phyloP scores from a whole-genome alignment of 2,888 invertebrate species.

The Cenopis cana region DNA sequence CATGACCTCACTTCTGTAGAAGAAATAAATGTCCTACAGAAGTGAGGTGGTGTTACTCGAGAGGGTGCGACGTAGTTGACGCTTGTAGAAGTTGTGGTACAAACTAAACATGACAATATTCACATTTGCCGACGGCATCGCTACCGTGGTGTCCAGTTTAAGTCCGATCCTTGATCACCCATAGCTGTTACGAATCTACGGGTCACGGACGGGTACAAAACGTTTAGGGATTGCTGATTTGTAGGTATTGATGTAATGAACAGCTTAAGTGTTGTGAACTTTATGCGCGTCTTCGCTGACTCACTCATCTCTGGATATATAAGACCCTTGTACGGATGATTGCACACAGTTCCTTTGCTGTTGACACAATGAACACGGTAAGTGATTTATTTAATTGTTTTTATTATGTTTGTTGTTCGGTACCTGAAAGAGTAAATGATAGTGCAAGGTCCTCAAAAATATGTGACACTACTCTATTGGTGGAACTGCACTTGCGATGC shows the following conservation, averaged over 20 bases:
- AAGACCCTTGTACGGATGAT: conserved; percentile 13
- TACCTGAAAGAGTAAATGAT: too few species aligned
- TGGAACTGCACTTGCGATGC: too few species aligned
- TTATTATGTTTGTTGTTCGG: neutral
- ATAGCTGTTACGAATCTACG: neutral
- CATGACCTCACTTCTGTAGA: too few species aligned
- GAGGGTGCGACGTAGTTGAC: too few species aligned
- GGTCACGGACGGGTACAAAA: neutral
- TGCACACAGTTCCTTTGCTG: conserved; percentile 20
- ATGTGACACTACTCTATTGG: too few species aligned
- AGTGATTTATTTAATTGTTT: conserved; percentile 10
- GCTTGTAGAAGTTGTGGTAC: too few species aligned
- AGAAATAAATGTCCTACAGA: too few species aligned
- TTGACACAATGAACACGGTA: conserved; percentile 29
- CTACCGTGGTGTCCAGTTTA: neutral
- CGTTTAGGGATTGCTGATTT: neutral
- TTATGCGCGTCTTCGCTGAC: conserved; percentile 3
- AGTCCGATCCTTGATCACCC: neutral
- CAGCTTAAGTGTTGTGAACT: conserved; percentile 7
- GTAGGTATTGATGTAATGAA: neutral
- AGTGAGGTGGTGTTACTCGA: too few species aligned
- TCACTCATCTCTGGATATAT: conserved; percentile 30
- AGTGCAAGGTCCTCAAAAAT: too few species aligned
- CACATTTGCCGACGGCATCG: neutral
- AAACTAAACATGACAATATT: neutral